These are phyloP conservation scores for Parauchenoglanis ngamensis DNA, from an alignment of 2,797 vertebrate genomes.

Conservation along the genomic window DNA sequence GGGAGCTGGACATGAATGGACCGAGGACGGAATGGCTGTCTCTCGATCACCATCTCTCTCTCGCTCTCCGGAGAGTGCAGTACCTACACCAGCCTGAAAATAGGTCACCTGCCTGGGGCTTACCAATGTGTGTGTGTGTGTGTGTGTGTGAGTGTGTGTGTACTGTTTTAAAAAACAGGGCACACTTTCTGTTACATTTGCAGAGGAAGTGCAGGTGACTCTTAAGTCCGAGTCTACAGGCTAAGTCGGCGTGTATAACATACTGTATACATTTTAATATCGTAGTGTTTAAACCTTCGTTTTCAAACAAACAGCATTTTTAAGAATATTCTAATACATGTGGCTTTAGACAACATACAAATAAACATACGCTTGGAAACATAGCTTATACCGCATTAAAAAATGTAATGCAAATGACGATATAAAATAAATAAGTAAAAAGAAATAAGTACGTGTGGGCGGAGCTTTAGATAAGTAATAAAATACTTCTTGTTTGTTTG, in stretches of 20 bases:
- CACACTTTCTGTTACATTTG: conserved; percentile 50
- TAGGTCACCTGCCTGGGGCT: conserved; percentile 72
- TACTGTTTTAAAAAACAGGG: conserved; percentile 50
- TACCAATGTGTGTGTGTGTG: conserved; percentile 34
- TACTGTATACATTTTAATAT: background rate
- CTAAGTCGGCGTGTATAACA: background rate
- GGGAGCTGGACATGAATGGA: conserved; percentile 66
- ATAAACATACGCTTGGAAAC: background rate
- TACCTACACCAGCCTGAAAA: conserved; percentile 67
- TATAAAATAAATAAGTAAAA: too few species aligned
- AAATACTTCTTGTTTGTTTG: too few species aligned
- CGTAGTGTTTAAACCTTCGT: background rate
- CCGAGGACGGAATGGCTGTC: conserved; percentile 65
- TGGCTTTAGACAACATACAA: background rate
- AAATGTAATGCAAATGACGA: too few species aligned
- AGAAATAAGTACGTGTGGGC: background rate
- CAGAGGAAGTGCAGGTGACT: conserved; percentile 29
- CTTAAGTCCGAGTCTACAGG: background rate
- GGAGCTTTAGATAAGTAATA: background rate
- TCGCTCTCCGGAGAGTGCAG: conserved; percentile 20
- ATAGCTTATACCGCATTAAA: too few species aligned
- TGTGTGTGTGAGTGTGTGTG: conserved; percentile 28
- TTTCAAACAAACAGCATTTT: background rate
- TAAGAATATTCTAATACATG: background rate
- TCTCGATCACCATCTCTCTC: conserved; percentile 40